These are phyloP conservation scores for Hybos culiciformis DNA, from an alignment of 2,888 invertebrate species.

Conservation along the genomic window DNA sequence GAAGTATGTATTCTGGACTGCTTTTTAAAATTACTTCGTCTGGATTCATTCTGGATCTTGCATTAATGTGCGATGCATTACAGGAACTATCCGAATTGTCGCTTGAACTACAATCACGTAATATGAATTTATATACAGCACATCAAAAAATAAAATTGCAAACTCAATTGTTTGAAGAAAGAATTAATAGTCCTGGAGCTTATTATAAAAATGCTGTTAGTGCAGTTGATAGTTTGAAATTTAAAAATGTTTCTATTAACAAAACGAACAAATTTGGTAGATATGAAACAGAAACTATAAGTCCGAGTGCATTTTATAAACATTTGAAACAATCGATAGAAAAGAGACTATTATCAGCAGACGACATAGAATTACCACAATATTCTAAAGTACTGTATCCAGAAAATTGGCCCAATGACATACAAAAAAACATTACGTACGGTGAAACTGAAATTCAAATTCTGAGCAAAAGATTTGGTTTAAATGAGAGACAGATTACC, in stretches of 20 bases:
- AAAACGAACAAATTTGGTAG: slow-evolving; percentile 2
- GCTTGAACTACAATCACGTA: neutral
- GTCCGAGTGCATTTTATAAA: slow-evolving; percentile 1
- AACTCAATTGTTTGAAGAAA: neutral
- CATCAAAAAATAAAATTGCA: neutral
- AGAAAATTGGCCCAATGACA: slow-evolving; percentile 2
- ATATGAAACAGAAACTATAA: slow-evolving; percentile 1
- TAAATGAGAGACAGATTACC: slow-evolving; percentile 1
- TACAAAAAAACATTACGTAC: slow-evolving; percentile 1
- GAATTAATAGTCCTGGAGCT: neutral
- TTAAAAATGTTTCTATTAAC: slow-evolving; percentile 2
- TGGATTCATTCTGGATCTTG: neutral
- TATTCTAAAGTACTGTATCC: slow-evolving; percentile 1
- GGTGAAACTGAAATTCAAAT: slow-evolving; percentile 1
- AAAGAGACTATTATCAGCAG: slow-evolving; percentile 1
- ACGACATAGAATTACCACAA: neutral
- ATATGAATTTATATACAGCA: neutral
- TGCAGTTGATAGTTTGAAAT: slow-evolving; percentile 1
- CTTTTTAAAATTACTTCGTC: neutral
- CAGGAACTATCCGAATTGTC: neutral
- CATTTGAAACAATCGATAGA: neutral
- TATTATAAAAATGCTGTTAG: slow-evolving; percentile 1
- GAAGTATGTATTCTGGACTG: neutral
- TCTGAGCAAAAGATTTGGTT: neutral
- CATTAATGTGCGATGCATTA: neutral